These are phyloP conservation scores for Strix uralensis DNA, from an alignment of 2,113 vertebrate genomes.

Conservation along the genomic window DNA sequence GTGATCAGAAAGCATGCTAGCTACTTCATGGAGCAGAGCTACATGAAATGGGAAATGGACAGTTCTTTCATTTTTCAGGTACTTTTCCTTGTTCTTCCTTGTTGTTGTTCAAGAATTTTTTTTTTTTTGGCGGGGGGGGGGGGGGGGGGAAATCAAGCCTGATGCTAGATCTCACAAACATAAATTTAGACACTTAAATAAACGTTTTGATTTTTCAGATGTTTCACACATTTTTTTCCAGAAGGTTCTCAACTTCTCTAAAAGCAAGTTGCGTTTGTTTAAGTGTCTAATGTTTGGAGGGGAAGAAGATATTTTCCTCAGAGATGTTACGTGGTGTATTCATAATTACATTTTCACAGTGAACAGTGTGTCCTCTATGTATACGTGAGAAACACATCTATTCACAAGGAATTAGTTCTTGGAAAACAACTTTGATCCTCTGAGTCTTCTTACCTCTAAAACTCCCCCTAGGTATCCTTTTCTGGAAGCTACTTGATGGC, in stretches of 20 bases:
- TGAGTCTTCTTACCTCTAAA: neutral
- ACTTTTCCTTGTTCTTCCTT: neutral
- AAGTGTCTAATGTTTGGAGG: neutral
- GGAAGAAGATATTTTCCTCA: neutral
- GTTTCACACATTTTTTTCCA: neutral
- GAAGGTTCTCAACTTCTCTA: neutral
- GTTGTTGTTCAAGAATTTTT: neutral
- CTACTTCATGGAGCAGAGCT: neutral
- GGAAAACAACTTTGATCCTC: neutral
- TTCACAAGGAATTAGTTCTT: neutral
- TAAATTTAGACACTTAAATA: neutral
- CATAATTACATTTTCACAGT: neutral
- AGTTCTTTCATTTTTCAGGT: neutral
- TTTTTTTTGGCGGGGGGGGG: no score
- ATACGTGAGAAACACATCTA: neutral
- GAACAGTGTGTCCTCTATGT: neutral
- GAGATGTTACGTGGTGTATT: fast-evolving
- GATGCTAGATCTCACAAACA: neutral
- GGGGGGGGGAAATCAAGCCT: fast-evolving
- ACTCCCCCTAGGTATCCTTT: neutral
- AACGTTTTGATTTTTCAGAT: neutral
- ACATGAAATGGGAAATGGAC: neutral
- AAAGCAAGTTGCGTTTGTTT: neutral
- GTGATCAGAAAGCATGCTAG: neutral
- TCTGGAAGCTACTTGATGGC: neutral